Evolutionary conservation across 2,888 invertebrate genomes (phyloP).

Genomic region (Steromphala cineraria): DNA sequence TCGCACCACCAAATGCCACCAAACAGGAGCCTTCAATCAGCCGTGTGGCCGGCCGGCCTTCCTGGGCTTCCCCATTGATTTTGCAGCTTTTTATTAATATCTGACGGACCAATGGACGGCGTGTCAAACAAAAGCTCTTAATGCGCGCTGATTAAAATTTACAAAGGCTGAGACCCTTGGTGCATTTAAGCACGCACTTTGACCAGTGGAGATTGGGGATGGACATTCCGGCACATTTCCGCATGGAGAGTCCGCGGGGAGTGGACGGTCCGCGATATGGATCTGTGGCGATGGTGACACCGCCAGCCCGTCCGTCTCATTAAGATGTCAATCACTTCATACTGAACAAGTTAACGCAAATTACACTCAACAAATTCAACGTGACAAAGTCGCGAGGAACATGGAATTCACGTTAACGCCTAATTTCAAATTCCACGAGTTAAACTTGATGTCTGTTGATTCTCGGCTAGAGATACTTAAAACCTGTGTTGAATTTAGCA

Average conservation of each 20-base stretch:
- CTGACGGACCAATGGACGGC: neutral
- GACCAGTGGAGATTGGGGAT: neutral
- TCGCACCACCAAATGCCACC: neutral
- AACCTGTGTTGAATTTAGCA: no score
- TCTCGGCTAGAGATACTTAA: no score
- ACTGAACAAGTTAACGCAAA: constrained; percentile 10
- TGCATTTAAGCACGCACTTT: neutral
- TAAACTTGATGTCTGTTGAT: no score
- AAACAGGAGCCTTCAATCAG: neutral
- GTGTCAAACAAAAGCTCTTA: constrained; percentile 23
- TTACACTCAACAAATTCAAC: constrained; percentile 16
- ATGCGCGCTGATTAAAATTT: constrained; percentile 21
- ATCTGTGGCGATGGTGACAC: neutral
- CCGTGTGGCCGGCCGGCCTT: neutral
- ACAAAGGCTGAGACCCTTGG: constrained; percentile 10
- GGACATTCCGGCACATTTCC: neutral
- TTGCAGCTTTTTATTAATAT: constrained; percentile 19
- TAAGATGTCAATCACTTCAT: constrained; percentile 13
- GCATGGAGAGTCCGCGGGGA: neutral
- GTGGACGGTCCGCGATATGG: constrained; percentile 3
- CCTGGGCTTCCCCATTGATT: constrained; percentile 7
- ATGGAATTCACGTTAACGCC: constrained; percentile 2
- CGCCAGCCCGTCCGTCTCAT: neutral
- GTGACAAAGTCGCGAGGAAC: neutral
- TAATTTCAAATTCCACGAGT: neutral